A percentile compares a stretch with the other conserved stretches of the same genome.
These are phyloP conservation scores for Hirtodrosophila alboralis DNA, from an alignment of 2,888 invertebrate species.

Conservation along the genomic window DNA sequence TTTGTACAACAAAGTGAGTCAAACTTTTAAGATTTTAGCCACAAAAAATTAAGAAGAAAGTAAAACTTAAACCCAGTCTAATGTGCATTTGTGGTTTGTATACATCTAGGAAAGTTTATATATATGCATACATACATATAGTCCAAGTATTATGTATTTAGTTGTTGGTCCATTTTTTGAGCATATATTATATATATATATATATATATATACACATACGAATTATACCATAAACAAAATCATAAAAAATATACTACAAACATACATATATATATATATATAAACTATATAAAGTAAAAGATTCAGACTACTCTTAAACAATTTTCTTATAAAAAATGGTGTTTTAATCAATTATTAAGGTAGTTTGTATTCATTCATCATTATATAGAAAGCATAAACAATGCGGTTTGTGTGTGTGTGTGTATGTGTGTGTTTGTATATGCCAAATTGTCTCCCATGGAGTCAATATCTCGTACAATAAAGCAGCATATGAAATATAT, in stretches of 20 bases:
- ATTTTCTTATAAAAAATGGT: slow-evolving; percentile 55
- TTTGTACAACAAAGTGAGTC: no score
- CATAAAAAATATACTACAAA: slow-evolving; percentile 33
- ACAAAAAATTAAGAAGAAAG: background rate
- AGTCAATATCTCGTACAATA: slow-evolving; percentile 72
- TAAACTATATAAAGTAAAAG: slow-evolving; percentile 1
- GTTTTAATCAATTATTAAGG: slow-evolving; percentile 70
- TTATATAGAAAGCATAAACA: slow-evolving; percentile 59
- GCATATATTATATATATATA: slow-evolving; percentile 47
- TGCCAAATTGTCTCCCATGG: slow-evolving; percentile 72
- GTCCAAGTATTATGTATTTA: slow-evolving; percentile 78
- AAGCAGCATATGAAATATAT: slow-evolving; percentile 66
- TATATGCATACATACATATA: slow-evolving; percentile 43
- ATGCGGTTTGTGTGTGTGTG: slow-evolving; percentile 29
- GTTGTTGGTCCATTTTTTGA: slow-evolving; percentile 79
- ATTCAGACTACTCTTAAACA: slow-evolving; percentile 15
- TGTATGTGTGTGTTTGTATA: slow-evolving; percentile 15
- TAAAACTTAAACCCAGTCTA: slow-evolving; percentile 37
- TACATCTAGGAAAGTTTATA: slow-evolving; percentile 51
- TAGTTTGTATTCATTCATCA: slow-evolving; percentile 65
- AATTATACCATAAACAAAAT: slow-evolving; percentile 44
- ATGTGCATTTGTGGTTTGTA: slow-evolving; percentile 25
- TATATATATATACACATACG: slow-evolving; percentile 35
- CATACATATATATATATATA: slow-evolving; percentile 8
- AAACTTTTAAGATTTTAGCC: background rate